phyloP scores from a whole-genome alignment of 2,888 invertebrate genomes.

The Rotaria sp. region DNA sequence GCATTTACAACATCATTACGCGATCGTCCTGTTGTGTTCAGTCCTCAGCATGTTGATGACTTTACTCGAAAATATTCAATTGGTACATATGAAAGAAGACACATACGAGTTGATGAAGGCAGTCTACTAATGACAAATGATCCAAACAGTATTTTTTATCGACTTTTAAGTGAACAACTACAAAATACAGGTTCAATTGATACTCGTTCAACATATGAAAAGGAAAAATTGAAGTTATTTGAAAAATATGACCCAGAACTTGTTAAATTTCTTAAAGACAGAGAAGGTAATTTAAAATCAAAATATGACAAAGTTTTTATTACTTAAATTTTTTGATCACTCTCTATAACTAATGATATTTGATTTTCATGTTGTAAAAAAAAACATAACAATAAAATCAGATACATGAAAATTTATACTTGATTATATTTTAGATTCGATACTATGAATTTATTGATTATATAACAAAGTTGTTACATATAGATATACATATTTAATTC shows the following conservation, averaged over 20 bases:
- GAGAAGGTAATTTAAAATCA: not conserved
- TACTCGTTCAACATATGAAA: not conserved
- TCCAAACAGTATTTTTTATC: not conserved
- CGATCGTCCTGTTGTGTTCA: not conserved
- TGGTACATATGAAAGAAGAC: not conserved
- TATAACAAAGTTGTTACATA: no score
- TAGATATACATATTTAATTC: no score
- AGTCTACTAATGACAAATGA: not conserved
- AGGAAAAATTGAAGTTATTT: not conserved
- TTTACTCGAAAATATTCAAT: not conserved
- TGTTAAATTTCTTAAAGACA: not conserved
- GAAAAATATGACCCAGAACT: not conserved
- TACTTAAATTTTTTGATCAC: not conserved
- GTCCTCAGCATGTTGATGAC: not conserved
- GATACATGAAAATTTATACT: no score
- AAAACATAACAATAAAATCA: no score
- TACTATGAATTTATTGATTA: no score
- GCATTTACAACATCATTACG: not conserved
- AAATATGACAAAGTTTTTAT: slow-evolving; percentile 1
- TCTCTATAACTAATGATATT: no score
- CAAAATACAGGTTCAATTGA: not conserved
- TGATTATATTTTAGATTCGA: no score
- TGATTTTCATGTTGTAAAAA: no score
- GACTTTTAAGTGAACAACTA: not conserved
- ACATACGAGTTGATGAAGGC: not conserved